Percentiles rank a stretch among this genome's conserved stretches.
These are phyloP conservation scores for Okamejei kenojei DNA, from an alignment of 2,797 vertebrate genomes.

Conservation along the genomic window DNA sequence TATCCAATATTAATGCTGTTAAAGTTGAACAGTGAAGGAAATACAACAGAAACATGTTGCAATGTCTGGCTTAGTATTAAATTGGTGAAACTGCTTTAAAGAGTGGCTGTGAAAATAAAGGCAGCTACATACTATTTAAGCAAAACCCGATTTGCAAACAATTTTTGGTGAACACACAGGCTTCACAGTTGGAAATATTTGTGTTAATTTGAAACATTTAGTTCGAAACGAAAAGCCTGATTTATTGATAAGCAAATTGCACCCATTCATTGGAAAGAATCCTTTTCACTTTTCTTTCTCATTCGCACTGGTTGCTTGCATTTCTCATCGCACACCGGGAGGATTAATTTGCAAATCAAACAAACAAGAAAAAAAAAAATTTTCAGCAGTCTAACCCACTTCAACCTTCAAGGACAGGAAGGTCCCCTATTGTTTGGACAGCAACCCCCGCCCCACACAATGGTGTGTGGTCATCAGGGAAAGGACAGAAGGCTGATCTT, in stretches of 20 bases:
- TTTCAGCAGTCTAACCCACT: constrained; percentile 75
- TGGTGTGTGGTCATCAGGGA: constrained; percentile 92
- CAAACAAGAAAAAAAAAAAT: constrained; percentile 82
- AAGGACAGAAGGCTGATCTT: constrained; percentile 79
- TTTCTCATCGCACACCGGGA: constrained; percentile 78
- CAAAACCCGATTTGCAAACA: neutral
- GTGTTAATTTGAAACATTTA: constrained; percentile 61
- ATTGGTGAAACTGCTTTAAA: constrained; percentile 29
- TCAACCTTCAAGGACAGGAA: constrained; percentile 95
- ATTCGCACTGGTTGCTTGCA: constrained; percentile 78
- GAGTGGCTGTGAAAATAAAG: constrained; percentile 27
- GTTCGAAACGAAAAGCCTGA: constrained; percentile 66
- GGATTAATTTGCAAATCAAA: constrained; percentile 99
- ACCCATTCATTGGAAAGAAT: constrained; percentile 57
- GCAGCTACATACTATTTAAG: neutral
- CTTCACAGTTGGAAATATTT: constrained; percentile 44
- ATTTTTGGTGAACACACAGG: constrained; percentile 13
- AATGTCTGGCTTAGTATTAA: constrained; percentile 21
- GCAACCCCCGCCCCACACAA: constrained; percentile 84
- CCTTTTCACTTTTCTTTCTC: constrained; percentile 74
- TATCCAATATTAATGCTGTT: neutral
- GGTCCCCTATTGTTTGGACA: constrained; percentile 98
- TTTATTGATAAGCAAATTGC: constrained; percentile 94
- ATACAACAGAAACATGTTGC: neutral
- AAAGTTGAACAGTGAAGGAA: neutral